These are phyloP conservation scores for Diplolepis rosae DNA, from an alignment of 2,888 invertebrate species.

Conservation along the genomic window DNA sequence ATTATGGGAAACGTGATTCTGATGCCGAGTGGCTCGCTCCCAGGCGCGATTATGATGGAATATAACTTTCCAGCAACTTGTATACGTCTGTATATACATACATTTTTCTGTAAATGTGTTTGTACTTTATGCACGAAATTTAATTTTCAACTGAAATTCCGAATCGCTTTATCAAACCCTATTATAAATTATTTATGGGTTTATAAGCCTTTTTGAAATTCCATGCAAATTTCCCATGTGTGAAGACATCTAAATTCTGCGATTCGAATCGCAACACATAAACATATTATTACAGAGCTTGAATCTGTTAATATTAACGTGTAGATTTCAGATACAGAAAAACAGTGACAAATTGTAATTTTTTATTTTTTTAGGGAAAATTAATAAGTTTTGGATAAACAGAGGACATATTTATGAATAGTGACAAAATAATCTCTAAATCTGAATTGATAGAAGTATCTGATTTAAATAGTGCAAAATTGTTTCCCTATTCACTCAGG, in stretches of 20 bases:
- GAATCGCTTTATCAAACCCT: conserved; percentile 15
- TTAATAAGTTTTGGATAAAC: too few species aligned
- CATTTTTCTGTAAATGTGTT: conserved; percentile 3
- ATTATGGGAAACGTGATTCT: conserved; percentile 64
- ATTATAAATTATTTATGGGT: conserved; percentile 23
- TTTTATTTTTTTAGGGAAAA: too few species aligned
- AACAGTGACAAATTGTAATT: too few species aligned
- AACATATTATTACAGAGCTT: too few species aligned
- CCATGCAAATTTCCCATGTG: conserved; percentile 1
- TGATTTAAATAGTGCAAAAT: too few species aligned
- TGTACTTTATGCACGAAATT: conserved; percentile 6
- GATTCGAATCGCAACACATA: background rate
- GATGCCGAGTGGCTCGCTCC: conserved; percentile 54
- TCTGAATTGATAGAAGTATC: too few species aligned
- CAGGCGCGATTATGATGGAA: conserved; percentile 16
- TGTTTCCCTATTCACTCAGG: too few species aligned
- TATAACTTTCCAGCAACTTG: conserved; percentile 15
- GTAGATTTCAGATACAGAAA: too few species aligned
- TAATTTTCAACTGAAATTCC: conserved; percentile 24
- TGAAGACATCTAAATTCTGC: background rate
- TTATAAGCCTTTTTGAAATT: conserved; percentile 25
- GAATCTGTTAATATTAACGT: too few species aligned
- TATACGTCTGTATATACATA: conserved; percentile 6
- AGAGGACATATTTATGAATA: too few species aligned
- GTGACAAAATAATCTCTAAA: too few species aligned